Conservation (phyloP, 2,113 vertebrate genomes). For the Ophthalmolycus amberensis region DNA sequence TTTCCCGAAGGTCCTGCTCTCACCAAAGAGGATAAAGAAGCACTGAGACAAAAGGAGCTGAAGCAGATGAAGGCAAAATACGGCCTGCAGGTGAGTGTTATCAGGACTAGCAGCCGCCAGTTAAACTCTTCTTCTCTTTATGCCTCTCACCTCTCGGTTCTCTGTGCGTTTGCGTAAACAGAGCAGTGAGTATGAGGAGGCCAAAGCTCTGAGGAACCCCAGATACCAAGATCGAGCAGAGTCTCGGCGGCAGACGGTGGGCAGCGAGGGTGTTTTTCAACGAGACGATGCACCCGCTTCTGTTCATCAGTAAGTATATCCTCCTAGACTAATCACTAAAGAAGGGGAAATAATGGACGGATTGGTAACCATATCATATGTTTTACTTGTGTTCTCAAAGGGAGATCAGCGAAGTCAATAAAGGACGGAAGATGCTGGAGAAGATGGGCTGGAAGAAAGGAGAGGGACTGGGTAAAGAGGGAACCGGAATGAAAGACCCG, state of each 20-base stretch:
- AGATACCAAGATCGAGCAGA: constrained; percentile 94
- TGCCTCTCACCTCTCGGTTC: background rate
- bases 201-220: constrained; percentile 88
- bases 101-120: background rate
- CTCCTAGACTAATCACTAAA: no score
- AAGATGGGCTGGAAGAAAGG: constrained; percentile 99
- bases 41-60: constrained; percentile 91
- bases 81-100: constrained; percentile 91
- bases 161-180: constrained; percentile 71
- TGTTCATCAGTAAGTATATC: constrained; percentile 86
- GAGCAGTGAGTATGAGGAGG: constrained; percentile 91
- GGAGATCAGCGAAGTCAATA: constrained; percentile 95
- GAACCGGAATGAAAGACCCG: constrained; percentile 91
- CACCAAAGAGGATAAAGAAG: constrained; percentile 94
- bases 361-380: background rate
- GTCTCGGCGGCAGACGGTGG: constrained; percentile 90
- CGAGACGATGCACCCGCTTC: constrained; percentile 94
- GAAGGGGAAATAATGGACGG: background rate
- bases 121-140: background rate
- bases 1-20: constrained; percentile 81
- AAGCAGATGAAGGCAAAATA: constrained; percentile 98
- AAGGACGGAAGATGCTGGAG: constrained; percentile 95
- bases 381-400: constrained; percentile 78
- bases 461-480: constrained; percentile 94
- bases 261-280: constrained; percentile 93